Conservation (phyloP, 2,888 invertebrate genomes). For the Tromatobia lineatoria region DNA sequence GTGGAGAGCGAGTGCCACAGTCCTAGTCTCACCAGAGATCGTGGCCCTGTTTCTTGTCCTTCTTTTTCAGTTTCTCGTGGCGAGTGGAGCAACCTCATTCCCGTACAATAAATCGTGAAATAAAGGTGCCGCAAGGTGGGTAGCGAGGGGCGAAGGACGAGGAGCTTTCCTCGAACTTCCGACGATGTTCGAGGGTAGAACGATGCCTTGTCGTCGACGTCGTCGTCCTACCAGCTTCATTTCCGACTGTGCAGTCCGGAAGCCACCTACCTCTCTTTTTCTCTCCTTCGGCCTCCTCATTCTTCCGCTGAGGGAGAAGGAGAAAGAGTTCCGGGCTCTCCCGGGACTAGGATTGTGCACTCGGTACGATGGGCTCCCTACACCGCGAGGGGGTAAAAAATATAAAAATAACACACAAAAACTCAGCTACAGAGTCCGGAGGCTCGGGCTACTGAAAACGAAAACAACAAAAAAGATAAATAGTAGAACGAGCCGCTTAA, state of each 20-base stretch:
- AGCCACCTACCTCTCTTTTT: slow-evolving; percentile 61
- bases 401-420: slow-evolving; percentile 40
- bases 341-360: slow-evolving; percentile 54
- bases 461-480: slow-evolving; percentile 54
- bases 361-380: slow-evolving; percentile 22
- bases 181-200: slow-evolving; percentile 53
- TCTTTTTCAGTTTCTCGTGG: slow-evolving; percentile 23
- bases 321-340: slow-evolving; percentile 18
- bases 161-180: slow-evolving; percentile 56
- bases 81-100: slow-evolving; percentile 24
- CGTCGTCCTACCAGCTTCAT: slow-evolving; percentile 75
- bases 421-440: slow-evolving; percentile 36
- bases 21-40: slow-evolving; percentile 30
- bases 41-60: slow-evolving; percentile 6
- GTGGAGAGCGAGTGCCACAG: slow-evolving; percentile 15
- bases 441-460: slow-evolving; percentile 44
- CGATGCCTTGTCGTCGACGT: slow-evolving; percentile 45
- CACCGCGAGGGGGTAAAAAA: slow-evolving; percentile 7
- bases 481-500: slow-evolving; percentile 75
- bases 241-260: slow-evolving; percentile 75
- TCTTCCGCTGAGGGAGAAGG: slow-evolving; percentile 7
- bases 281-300: slow-evolving; percentile 32
- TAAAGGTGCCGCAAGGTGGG: slow-evolving; percentile 42
- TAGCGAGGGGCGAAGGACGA: slow-evolving; percentile 37
- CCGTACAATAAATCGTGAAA: slow-evolving; percentile 40